Conservation (phyloP, 2,113 vertebrate species). For the Struthidea cinerea region DNA sequence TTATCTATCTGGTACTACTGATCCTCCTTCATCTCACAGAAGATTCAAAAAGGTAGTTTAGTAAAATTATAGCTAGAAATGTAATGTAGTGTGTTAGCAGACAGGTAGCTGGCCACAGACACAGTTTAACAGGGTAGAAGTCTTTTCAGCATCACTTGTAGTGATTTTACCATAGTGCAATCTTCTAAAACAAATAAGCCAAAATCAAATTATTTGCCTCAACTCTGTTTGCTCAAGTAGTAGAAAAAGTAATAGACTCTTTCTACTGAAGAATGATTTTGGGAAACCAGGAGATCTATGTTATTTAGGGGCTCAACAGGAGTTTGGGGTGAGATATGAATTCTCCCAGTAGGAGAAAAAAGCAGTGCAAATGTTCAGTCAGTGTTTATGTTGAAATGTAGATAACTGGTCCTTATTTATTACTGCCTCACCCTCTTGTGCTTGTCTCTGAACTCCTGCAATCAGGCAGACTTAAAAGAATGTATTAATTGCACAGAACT, state of each 20-base stretch:
- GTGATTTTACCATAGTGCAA: background rate
- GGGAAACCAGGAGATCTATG: background rate
- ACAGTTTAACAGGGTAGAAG: background rate
- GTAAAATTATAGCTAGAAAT: background rate
- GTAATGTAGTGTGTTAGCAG: background rate
- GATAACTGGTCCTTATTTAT: slow-evolving; percentile 3
- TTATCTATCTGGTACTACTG: background rate
- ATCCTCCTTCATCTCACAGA: background rate
- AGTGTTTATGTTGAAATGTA: background rate
- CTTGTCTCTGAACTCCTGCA: background rate
- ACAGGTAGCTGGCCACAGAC: background rate
- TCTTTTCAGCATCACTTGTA: background rate
- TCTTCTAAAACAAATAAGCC: background rate
- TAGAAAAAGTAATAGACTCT: background rate
- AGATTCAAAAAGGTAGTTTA: background rate
- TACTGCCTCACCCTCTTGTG: background rate
- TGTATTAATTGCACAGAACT: background rate
- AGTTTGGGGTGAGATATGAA: background rate
- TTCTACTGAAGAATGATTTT: background rate
- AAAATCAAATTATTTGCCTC: background rate
- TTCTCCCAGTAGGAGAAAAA: background rate
- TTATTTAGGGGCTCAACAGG: background rate
- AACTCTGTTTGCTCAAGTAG: background rate
- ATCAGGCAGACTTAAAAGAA: background rate
- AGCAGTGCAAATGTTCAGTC: background rate